Conservation (phyloP, 2,797 vertebrate species). For the Premnoplex brunnescens region DNA sequence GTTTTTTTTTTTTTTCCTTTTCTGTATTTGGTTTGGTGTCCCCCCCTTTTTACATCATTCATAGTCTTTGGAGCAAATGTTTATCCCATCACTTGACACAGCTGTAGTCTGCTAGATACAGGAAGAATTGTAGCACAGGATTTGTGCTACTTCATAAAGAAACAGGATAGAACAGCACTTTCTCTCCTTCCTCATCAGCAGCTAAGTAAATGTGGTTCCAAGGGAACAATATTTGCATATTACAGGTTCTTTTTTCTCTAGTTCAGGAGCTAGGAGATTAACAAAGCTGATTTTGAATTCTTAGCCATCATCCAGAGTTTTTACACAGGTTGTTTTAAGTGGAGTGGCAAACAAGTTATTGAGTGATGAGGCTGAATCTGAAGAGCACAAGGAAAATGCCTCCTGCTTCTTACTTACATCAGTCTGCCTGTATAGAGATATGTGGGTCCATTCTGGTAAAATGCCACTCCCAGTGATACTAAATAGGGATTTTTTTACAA, state of each 20-base stretch:
- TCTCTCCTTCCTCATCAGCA: neutral
- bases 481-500: neutral
- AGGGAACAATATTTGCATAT: neutral
- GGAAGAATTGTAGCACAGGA: neutral
- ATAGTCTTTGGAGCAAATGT: neutral
- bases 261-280: neutral
- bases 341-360: neutral
- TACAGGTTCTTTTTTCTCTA: neutral
- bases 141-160: neutral
- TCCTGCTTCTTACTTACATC: neutral
- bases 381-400: neutral
- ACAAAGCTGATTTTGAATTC: neutral
- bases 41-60: accelerated
- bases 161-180: neutral
- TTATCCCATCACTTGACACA: neutral
- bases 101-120: neutral
- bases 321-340: neutral
- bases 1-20: neutral
- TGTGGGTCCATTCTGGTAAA: neutral
- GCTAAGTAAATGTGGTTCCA: neutral
- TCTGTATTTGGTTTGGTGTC: neutral
- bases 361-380: neutral
- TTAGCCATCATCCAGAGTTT: neutral
- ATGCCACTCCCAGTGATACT: neutral
- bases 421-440: neutral